Conservation (phyloP, 1,140 invertebrate species). For the Helicoverpa zea region DNA sequence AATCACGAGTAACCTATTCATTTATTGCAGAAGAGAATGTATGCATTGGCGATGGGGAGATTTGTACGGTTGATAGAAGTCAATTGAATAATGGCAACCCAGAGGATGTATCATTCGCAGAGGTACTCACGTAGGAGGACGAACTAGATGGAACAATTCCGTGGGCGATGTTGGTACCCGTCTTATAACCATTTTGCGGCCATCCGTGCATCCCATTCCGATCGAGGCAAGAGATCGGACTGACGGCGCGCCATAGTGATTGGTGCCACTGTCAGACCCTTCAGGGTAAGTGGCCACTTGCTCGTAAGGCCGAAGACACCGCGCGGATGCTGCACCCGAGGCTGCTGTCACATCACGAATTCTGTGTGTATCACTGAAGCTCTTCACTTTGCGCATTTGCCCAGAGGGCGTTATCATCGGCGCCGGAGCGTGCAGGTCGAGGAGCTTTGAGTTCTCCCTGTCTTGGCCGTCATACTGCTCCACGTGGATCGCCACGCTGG, state of each 20-base stretch:
- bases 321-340: slow-evolving; percentile 79
- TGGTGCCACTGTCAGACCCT: slow-evolving; percentile 84
- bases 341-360: slow-evolving; percentile 80
- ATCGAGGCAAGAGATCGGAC: slow-evolving; percentile 93
- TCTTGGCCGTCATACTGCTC: slow-evolving; percentile 75
- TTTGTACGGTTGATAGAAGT: slow-evolving; percentile 57
- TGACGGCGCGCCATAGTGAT: slow-evolving; percentile 87
- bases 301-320: slow-evolving; percentile 82
- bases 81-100: slow-evolving; percentile 80
- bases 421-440: slow-evolving; percentile 68
- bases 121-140: slow-evolving; percentile 92
- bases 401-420: slow-evolving; percentile 80
- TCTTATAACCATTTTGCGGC: slow-evolving; percentile 93
- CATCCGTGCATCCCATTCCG: slow-evolving; percentile 94
- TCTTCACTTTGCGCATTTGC: slow-evolving; percentile 84
- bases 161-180: slow-evolving; percentile 93
- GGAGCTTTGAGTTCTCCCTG: slow-evolving; percentile 74
- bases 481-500: slow-evolving; percentile 79
- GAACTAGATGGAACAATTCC: slow-evolving; percentile 93
- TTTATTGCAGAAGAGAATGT: not conserved
- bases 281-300: slow-evolving; percentile 77
- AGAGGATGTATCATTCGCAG: slow-evolving; percentile 76
- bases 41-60: slow-evolving; percentile 37
- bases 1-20: no score
- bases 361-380: slow-evolving; percentile 80